These are phyloP conservation scores for Dryas iulia DNA, from an alignment of 1,140 invertebrate species.

Conservation along the genomic window DNA sequence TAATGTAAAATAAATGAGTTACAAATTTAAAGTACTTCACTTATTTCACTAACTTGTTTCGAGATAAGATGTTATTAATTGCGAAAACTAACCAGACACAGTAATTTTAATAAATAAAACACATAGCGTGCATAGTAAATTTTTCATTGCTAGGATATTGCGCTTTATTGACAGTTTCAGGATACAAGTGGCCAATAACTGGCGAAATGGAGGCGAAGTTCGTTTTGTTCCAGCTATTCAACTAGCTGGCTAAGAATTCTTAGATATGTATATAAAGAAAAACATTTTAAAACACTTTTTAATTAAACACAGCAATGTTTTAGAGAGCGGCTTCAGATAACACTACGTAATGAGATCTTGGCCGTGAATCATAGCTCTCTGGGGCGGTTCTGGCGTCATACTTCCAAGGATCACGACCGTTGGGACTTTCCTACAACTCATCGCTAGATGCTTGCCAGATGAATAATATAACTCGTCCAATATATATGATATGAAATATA, in stretches of 20 bases:
- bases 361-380: conserved; percentile 61
- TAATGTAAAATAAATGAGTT: conserved; percentile 33
- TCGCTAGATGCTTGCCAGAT: conserved; percentile 30
- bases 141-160: conserved; percentile 54
- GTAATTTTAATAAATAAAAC: background rate
- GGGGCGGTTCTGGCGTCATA: conserved; percentile 50
- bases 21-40: conserved; percentile 2
- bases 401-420: conserved; percentile 53
- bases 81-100: background rate
- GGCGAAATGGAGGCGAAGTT: conserved; percentile 55
- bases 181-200: conserved; percentile 70
- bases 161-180: conserved; percentile 56
- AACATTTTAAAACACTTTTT: conserved; percentile 27
- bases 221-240: conserved; percentile 46
- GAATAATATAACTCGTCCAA: conserved; percentile 28
- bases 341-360: conserved; percentile 60
- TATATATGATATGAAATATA: background rate
- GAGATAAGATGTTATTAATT: background rate
- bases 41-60: conserved; percentile 3
- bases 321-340: conserved; percentile 55
- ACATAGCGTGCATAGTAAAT: conserved; percentile 4
- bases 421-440: conserved; percentile 47
- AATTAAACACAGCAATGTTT: conserved; percentile 42
- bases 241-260: conserved; percentile 18
- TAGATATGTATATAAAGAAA: conserved; percentile 29